Conservation (phyloP, 2,113 vertebrate species). For the Chloropsis hardwickii region DNA sequence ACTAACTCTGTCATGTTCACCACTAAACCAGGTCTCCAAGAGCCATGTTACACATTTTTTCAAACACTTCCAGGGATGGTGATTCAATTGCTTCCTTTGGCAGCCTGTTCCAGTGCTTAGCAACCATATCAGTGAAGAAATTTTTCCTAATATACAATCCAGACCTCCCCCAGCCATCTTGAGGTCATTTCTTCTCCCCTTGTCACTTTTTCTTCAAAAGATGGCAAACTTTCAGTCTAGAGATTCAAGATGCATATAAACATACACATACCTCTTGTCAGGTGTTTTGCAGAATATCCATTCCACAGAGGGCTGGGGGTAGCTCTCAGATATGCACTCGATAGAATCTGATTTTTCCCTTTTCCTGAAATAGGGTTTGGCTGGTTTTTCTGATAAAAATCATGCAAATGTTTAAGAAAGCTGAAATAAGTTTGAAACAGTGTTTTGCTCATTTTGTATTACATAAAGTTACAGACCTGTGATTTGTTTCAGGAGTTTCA, state of each 20-base stretch:
- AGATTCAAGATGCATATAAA: not conserved
- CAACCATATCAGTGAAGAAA: not conserved
- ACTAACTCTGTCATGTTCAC: not conserved
- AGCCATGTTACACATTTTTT: fast-evolving
- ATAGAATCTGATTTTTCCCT: conserved; percentile 33
- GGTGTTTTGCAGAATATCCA: conserved; percentile 74
- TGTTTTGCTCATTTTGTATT: not conserved
- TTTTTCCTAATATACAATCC: not conserved
- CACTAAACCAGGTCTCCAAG: not conserved
- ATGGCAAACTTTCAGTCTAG: not conserved
- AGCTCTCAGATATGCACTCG: conserved; percentile 76
- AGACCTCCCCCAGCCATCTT: fast-evolving
- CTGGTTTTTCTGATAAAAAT: conserved; percentile 59
- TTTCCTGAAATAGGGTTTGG: conserved; percentile 73
- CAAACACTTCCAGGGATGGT: not conserved
- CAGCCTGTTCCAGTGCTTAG: not conserved
- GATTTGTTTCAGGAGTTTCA: not conserved
- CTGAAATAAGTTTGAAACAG: not conserved
- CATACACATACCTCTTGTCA: conserved; percentile 61
- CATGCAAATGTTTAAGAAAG: not conserved
- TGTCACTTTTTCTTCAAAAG: not conserved
- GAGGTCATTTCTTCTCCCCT: not conserved
- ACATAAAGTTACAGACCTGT: not conserved
- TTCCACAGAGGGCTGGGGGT: conserved; percentile 70
- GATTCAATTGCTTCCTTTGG: not conserved